Conservation (phyloP, 2,113 vertebrate genomes). For the Aptenodytes forsteri region DNA sequence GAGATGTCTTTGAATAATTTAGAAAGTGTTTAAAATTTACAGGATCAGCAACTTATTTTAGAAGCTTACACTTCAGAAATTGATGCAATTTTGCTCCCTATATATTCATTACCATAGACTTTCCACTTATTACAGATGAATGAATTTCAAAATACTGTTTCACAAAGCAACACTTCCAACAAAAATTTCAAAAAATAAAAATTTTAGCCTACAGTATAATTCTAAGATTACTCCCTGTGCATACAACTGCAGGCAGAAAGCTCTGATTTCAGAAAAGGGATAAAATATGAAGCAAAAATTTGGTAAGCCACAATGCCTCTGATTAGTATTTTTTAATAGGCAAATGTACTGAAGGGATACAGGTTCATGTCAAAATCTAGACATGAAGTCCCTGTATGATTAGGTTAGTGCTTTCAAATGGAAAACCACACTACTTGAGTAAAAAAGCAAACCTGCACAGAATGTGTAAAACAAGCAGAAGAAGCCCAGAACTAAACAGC, state of each 20-base stretch:
- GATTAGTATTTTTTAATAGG: neutral
- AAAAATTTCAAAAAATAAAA: neutral
- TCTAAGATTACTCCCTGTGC: neutral
- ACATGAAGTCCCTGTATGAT: neutral
- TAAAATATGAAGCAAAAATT: neutral
- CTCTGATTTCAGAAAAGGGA: neutral
- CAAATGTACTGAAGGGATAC: neutral
- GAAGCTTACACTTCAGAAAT: neutral
- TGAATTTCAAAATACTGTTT: neutral
- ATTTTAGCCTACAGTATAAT: neutral
- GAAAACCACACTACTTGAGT: neutral
- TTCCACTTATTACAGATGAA: neutral
- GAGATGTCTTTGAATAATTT: neutral
- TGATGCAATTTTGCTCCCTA: neutral
- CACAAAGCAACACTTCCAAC: neutral
- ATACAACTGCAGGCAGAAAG: neutral
- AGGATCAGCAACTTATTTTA: neutral
- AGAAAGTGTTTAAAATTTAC: neutral
- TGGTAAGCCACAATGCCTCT: neutral
- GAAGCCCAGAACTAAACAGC: neutral
- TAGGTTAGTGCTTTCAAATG: neutral
- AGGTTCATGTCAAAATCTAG: neutral
- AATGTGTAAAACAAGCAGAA: neutral
- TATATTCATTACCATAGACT: neutral
- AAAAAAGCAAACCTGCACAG: neutral